Percentiles rank a stretch among this genome's conserved stretches.
phyloP scores from a whole-genome alignment of 1,140 invertebrate genomes.

The Micrasema longulum region DNA sequence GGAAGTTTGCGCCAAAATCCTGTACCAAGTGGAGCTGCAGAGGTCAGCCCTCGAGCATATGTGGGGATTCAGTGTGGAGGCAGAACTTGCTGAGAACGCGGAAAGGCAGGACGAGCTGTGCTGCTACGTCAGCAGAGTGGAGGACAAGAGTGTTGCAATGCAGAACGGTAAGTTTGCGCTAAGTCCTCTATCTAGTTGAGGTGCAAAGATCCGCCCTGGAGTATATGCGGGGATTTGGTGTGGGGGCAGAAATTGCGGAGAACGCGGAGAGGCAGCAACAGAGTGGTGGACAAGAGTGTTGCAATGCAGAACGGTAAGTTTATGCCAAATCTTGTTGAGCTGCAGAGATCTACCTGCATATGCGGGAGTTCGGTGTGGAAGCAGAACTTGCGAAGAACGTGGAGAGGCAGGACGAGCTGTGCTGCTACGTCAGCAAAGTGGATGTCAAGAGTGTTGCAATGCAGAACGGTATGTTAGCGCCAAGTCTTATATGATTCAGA shows the following conservation, averaged over 20 bases:
- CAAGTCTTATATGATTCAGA: no score
- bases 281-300: slow-evolving; percentile 94
- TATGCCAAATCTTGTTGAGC: no score
- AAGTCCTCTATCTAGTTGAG: slow-evolving; percentile 84
- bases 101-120: slow-evolving; percentile 96
- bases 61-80: slow-evolving; percentile 98
- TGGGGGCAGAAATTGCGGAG: slow-evolving; percentile 96
- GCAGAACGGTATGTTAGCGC: slow-evolving; percentile 91
- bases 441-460: slow-evolving; percentile 95
- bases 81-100: slow-evolving; percentile 94
- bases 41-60: slow-evolving; percentile 90
- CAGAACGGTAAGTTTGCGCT: slow-evolving; percentile 82
- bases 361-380: slow-evolving; percentile 98
- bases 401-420: slow-evolving; percentile 95
- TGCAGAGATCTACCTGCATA: slow-evolving; percentile 87
- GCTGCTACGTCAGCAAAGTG: slow-evolving; percentile 95
- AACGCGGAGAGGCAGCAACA: slow-evolving; percentile 92
- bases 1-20: slow-evolving; percentile 95
- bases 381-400: slow-evolving; percentile 96
- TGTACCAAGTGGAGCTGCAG: slow-evolving; percentile 95
- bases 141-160: slow-evolving; percentile 94
- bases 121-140: slow-evolving; percentile 95
- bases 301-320: slow-evolving; percentile 94
- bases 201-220: slow-evolving; percentile 84
- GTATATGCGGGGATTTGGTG: slow-evolving; percentile 97